Percentiles rank a stretch among this genome's conserved stretches.
These are phyloP conservation scores for Etheostoma perlongum DNA, from an alignment of 2,797 vertebrate genomes.

Conservation along the genomic window DNA sequence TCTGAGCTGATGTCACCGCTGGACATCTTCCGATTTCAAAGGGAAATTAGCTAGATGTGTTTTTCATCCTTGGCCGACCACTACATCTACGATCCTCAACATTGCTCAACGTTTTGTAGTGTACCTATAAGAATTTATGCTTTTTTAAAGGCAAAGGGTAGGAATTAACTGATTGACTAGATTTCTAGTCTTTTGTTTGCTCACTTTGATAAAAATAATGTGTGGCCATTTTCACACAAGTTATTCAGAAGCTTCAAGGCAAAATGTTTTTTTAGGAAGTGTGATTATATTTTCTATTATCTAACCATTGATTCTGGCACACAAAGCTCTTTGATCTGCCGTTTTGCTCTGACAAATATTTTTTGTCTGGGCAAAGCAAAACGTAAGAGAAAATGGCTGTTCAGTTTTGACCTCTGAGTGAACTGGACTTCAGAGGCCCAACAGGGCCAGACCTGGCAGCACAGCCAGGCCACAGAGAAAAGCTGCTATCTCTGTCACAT, in stretches of 20 bases:
- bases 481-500: constrained; percentile 5
- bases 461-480: constrained; percentile 13
- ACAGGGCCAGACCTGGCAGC: constrained; percentile 28
- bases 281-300: constrained; percentile 47
- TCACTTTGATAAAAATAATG: too few relatives aligned
- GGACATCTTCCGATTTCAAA: too few relatives aligned
- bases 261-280: constrained; percentile 35
- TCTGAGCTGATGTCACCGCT: too few relatives aligned
- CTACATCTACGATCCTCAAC: too few relatives aligned
- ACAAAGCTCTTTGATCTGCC: constrained; percentile 41
- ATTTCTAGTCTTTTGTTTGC: too few relatives aligned
- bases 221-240: constrained; percentile 24
- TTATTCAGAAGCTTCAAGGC: constrained; percentile 50
- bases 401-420: constrained; percentile 45
- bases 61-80: too few relatives aligned
- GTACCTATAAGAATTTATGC: too few relatives aligned
- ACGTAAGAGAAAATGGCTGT: constrained; percentile 11
- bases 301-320: constrained; percentile 35
- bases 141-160: too few relatives aligned
- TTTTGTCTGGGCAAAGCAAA: constrained; percentile 4
- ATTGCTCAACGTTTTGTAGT: too few relatives aligned
- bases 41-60: too few relatives aligned
- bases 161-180: too few relatives aligned
- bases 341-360: constrained; percentile 46
- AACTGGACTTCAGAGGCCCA: constrained; percentile 39